Evolutionary conservation across 1,140 invertebrate genomes (phyloP), one percentile per base, ranked within the genome.

Genomic region (Maniola jurtina): DNA sequence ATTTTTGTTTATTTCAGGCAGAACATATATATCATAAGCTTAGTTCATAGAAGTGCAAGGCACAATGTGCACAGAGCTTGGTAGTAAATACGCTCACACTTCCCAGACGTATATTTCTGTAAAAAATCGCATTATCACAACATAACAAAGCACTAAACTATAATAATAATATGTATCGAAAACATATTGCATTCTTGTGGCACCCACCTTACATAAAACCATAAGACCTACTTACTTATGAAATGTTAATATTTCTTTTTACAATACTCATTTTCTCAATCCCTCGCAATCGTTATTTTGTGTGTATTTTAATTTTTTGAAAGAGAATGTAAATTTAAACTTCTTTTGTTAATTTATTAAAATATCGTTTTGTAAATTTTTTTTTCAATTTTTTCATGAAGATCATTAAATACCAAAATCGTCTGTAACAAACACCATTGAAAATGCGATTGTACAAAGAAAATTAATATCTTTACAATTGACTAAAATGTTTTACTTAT

Each of bases 21-120:
- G 56, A 73, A 70, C 72, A 80, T 25, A 45, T 45, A n/a, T 45
- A 66, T 83, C 85, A 83, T 89, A 72, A 79, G 84, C 86, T 88
- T 87, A 67, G 73, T 79, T 77, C 77, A 79, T 87, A 82, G 75
- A 85, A 77, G 79, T 82, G 77, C 79, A 80, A 84, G 72, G 78
- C 81, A 86, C 81, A 70, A 80, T 69, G 77, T 79, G 86, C 87
- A 90, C 87, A 83, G 77, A 81, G 87, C 87, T 90, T 88, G 79
- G 84, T 88, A 89, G 86, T 79, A 77, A 77, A 83, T 90, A 88
- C 83, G 85, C 84, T 88, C 87, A 88, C 87, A 89, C 86, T 88
- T 89, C 83, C 87, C 87, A 88, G 86, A 87, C 84, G 70, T 72
- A 73, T 77, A 80, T 76, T 76, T 77, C 84, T 79, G 87, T 81